These are phyloP conservation scores for Anguilla megastoma DNA, from an alignment of 2,797 vertebrate species.

Conservation along the genomic window DNA sequence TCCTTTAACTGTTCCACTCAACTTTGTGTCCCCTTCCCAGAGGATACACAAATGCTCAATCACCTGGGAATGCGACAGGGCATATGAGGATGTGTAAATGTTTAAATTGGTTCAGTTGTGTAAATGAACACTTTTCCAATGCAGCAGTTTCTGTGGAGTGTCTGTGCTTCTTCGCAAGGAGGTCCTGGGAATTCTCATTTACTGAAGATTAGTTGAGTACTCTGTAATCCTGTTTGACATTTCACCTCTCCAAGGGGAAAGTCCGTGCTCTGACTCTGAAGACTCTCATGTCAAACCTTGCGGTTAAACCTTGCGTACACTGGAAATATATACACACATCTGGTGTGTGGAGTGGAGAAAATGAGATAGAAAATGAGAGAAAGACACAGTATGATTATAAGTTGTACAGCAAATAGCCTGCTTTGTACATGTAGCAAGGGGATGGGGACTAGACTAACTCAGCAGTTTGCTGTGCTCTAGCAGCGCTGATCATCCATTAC, in stretches of 20 bases:
- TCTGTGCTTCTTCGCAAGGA: not conserved
- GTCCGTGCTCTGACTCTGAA: slow-evolving; percentile 11
- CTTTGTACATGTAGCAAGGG: not conserved
- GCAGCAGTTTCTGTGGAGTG: slow-evolving; percentile 27
- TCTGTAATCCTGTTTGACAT: slow-evolving; percentile 48
- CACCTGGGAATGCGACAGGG: not conserved
- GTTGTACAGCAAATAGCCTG: not conserved
- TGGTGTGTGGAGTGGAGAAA: not conserved
- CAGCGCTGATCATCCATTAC: no score
- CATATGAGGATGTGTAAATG: slow-evolving; percentile 15
- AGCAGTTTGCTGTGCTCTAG: not conserved
- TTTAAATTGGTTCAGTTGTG: slow-evolving; percentile 13
- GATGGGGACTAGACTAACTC: not conserved
- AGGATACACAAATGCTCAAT: not conserved
- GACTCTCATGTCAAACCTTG: not conserved
- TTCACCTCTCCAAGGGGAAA: slow-evolving; percentile 36
- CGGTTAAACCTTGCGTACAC: not conserved
- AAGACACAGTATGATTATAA: not conserved
- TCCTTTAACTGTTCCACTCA: not conserved
- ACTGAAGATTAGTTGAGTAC: slow-evolving; percentile 52
- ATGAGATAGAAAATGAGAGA: not conserved
- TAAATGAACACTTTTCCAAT: not conserved
- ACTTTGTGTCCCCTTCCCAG: not conserved
- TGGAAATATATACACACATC: not conserved
- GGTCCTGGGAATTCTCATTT: slow-evolving; percentile 46